Base-by-base conservation (phyloP, 2,113 vertebrate species). In the Ailuropoda melanoleuca region DNA sequence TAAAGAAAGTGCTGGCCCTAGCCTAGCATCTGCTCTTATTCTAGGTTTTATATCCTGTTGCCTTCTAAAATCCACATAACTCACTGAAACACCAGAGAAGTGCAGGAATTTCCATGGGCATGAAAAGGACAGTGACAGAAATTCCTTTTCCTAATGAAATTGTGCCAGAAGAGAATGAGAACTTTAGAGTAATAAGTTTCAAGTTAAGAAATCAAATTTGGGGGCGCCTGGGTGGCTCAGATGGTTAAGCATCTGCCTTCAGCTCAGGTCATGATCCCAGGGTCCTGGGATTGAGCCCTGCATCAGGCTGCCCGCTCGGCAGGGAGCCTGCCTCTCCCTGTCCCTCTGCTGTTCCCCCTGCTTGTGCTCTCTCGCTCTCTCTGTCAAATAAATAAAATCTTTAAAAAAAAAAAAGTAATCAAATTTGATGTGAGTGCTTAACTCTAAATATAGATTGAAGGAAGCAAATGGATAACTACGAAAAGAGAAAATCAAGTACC, bases 11-110 rank as follows among this genome's bases (percentile, higher is more conserved):
- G 11, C 70, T 85, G 26, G 43, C 53, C 8, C 34, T n/a, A n/a
- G n/a, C 34, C 18, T 37, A 74, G 23, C 58, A 55, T 92, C 60
- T 77, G 12, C 58, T 62, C 39, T 94, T 94, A 90, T 88, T 39
- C 23, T 46, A 95, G 62, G 4, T 72, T 97, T 97, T 97, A 50
- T 90, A 90, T 82, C 43, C 29, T 90, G 10, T 92, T 92, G n/a
- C 50, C 48, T 94, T 88, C 46, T 90, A 46, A 97, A 90, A 90
- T 55, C 15, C 56, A 31, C 1, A 31, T 94, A 58, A 83, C 37
- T 56, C 39, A 87, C 4, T 72, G 11, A 94, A 95, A 72, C 13
- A 82, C 39, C 56, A 53, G 72, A 82, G 82, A 85, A 60, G 24
- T 88, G 0, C 3, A 50, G 78, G n/a, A 70, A 56, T 93, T 95